These are phyloP conservation scores for Limnephilus auricula DNA, from an alignment of 2,888 invertebrate genomes.

Conservation along the genomic window DNA sequence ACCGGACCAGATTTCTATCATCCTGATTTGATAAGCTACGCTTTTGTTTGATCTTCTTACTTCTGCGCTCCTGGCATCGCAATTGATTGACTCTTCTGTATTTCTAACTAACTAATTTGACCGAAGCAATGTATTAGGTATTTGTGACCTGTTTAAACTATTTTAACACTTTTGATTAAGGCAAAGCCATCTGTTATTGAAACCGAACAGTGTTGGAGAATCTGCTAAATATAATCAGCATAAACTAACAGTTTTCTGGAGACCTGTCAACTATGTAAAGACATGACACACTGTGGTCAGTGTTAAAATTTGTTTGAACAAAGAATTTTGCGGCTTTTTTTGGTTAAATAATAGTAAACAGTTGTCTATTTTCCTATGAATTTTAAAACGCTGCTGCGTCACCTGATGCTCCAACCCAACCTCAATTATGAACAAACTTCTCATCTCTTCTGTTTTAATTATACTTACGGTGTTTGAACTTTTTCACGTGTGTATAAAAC, in stretches of 20 bases:
- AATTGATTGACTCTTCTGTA: neutral
- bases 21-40: constrained; percentile 24
- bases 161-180: neutral
- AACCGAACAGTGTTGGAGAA: neutral
- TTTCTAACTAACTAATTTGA: neutral
- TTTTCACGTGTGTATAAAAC: constrained; percentile 1
- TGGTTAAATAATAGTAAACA: neutral
- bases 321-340: neutral
- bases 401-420: neutral
- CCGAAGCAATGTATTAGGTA: neutral
- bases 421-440: neutral
- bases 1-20: constrained; percentile 41
- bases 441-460: too few relatives aligned
- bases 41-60: neutral
- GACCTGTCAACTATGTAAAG: neutral
- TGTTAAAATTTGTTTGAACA: neutral
- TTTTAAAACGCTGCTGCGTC: neutral
- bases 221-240: neutral
- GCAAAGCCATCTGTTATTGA: neutral
- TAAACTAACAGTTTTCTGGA: neutral
- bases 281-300: neutral
- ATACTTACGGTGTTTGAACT: neutral
- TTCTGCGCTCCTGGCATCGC: neutral
- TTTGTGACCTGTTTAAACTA: neutral
- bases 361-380: neutral